Base-by-base conservation (phyloP, 2,797 vertebrate genomes). In the Sphaeramia orbicularis region DNA sequence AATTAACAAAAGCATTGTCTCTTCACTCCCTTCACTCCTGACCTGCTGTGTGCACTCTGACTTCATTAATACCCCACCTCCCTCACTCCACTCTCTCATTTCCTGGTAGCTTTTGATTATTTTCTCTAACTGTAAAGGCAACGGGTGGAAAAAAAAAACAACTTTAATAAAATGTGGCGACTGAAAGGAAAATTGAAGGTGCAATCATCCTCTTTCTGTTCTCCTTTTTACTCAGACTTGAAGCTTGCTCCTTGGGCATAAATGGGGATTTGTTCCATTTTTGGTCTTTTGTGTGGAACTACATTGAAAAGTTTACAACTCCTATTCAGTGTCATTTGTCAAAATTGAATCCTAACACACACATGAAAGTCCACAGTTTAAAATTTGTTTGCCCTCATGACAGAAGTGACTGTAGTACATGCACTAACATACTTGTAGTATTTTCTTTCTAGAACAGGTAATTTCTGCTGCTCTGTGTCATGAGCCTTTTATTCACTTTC, bases 31-130 rank as follows among this genome's bases (percentile, higher is more conserved):
- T 51, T 74, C 56, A 32, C 70, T 68, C 54, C 71, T 53, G 60
- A 59, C 18, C 67, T 59, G 35, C 52, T 64, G 66, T 80, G 74
- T 82, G 60, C 58, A 10, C 53, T 68, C n/a, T 24, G 49, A 53
- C 66, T 56, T 81, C 66, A 74, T 75, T 84, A 81, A 75, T 60
- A 69, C 68, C 65, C 38, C 50, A 43, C 43, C 65, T 64, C 64
- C 61, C 45, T 55, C 24, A 1, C n/a, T 21, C n/a, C 4, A 1
- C 43, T 58, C 66, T 47, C 36, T 66, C 0, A 4, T 44, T 45
- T 52, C 15, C 1, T 45, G 52, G 24, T 3, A 62, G 50, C 53
- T 77, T 79, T 60, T 64, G 14, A 60, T 62, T 55, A 21, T 70
- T 74, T 64, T 54, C 69, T 60, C 37, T 68, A 24, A 10, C 36